Base-by-base conservation (phyloP, 2,888 invertebrate species). In the Apodemia hepburni region DNA sequence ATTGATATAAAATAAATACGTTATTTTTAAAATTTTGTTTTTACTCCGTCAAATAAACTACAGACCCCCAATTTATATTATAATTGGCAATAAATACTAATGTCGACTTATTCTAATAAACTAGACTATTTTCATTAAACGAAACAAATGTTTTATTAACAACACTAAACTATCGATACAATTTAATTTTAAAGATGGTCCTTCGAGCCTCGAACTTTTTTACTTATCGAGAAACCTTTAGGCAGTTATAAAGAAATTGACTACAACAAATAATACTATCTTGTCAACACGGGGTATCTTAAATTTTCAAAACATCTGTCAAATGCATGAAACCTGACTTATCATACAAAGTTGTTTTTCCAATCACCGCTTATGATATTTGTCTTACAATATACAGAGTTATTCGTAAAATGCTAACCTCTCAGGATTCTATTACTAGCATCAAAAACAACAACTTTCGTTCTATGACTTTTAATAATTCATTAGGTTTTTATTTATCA, bases 181-280 rank as follows among this genome's bases (percentile, higher is more conserved):
- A 54, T 54, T 54, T 54, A 54, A 15, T 42, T 42, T 15, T 42
- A 51, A 54, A 54, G 54, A 27, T 54, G 54, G 54, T 54, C 54
- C 54, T 54, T 54, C 54, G 54, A 54, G 54, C 12, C 54, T 6
- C 27, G 54, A 54, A 54, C 18, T 12, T 54, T 54, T 22, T 42
- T 15, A 15, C 5, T 15, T 42, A 42, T 9, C 22, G 27, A 22
- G 22, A 22, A 27, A 18, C 12, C 51, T 51, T 51, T 51, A 51
- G 22, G 27, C 27, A 3, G 12, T 54, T 27, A 51, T 7, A 51
- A 22, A 29, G 9, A 5, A 22, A 42, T 15, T 15, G 15, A 42
- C 8, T 15, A 42, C 42, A 4, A 42, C 38, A 3, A 12, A 11
- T 38, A 38, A 12, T 4, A 11, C 12, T 38, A 9, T 9, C 8